A percentile compares a stretch with the other conserved stretches of the same genome.
These are phyloP conservation scores for Gouania willdenowi DNA, from an alignment of 2,797 vertebrate species.

Conservation along the genomic window DNA sequence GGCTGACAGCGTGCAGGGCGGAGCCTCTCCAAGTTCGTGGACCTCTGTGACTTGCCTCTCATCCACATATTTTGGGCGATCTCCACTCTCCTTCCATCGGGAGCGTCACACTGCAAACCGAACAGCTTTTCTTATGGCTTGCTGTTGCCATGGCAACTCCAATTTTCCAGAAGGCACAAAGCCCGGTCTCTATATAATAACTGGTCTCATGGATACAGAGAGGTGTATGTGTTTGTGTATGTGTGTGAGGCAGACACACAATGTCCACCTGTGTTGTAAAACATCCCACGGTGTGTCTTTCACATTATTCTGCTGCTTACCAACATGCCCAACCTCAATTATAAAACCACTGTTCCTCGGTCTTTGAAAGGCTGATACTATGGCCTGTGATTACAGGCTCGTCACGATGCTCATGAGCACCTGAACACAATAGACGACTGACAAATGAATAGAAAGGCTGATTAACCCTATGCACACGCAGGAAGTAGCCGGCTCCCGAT, in stretches of 20 bases:
- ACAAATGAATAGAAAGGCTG: conserved; percentile 59
- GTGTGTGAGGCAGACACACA: conserved; percentile 15
- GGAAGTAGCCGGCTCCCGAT: conserved; percentile 63
- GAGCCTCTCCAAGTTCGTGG: conserved; percentile 14
- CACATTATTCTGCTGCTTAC: background rate
- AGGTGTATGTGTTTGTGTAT: conserved; percentile 14
- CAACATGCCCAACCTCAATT: background rate
- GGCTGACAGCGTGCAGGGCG: conserved; percentile 15
- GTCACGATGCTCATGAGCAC: conserved; percentile 2
- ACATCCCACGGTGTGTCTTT: background rate
- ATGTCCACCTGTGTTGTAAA: conserved; percentile 31
- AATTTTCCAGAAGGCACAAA: conserved; percentile 74
- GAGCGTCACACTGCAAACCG: conserved; percentile 60
- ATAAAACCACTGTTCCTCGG: background rate
- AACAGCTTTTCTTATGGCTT: conserved; percentile 66
- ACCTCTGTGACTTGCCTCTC: conserved; percentile 1
- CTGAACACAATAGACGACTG: conserved; percentile 20
- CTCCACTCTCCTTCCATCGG: conserved; percentile 38
- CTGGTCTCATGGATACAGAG: conserved; percentile 59
- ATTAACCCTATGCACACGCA: conserved; percentile 63
- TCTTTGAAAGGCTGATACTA: background rate
- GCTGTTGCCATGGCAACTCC: conserved; percentile 80
- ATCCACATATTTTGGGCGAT: conserved; percentile 46
- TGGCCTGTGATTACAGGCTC: conserved; percentile 2
- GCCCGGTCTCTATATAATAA: conserved; percentile 66